phyloP scores from a whole-genome alignment of 2,888 invertebrate species.

The Molorchus minor region DNA sequence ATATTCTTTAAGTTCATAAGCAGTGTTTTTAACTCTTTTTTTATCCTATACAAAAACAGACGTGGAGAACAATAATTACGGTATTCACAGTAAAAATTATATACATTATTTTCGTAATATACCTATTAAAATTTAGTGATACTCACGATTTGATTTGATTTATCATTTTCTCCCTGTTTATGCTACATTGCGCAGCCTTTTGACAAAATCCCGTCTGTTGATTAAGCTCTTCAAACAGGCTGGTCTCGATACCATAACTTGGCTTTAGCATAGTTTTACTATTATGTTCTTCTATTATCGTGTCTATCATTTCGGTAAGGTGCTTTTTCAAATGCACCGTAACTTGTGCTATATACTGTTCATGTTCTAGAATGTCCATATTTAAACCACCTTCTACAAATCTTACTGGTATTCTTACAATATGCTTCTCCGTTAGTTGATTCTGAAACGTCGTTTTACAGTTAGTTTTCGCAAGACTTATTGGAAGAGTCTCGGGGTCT shows the following conservation, averaged over 20 bases:
- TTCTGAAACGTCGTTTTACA: slow-evolving; percentile 62
- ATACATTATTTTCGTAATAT: no score
- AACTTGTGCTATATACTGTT: slow-evolving; percentile 72
- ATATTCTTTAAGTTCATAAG: no score
- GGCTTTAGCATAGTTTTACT: slow-evolving; percentile 67
- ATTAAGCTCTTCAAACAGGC: slow-evolving; percentile 73
- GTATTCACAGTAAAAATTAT: no score
- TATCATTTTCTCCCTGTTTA: slow-evolving; percentile 75
- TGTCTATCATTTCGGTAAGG: slow-evolving; percentile 74
- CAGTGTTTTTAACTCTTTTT: no score
- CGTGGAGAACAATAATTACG: no score
- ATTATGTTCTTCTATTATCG: slow-evolving; percentile 74
- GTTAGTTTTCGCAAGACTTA: no score
- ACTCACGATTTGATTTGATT: slow-evolving; percentile 74
- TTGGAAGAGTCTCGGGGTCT: no score
- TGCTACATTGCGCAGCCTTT: slow-evolving; percentile 74
- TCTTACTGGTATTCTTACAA: slow-evolving; percentile 69
- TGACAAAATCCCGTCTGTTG: slow-evolving; percentile 79
- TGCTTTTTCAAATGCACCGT: slow-evolving; percentile 72
- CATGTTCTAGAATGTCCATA: slow-evolving; percentile 67
- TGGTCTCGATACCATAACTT: slow-evolving; percentile 71
- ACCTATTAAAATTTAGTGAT: no score
- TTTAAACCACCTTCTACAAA: slow-evolving; percentile 66
- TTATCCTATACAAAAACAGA: no score
- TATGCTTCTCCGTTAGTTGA: slow-evolving; percentile 78